A percentile compares a stretch with the other conserved stretches of the same genome.
These are phyloP conservation scores for Solea solea DNA, from an alignment of 2,113 vertebrate species.

Conservation along the genomic window DNA sequence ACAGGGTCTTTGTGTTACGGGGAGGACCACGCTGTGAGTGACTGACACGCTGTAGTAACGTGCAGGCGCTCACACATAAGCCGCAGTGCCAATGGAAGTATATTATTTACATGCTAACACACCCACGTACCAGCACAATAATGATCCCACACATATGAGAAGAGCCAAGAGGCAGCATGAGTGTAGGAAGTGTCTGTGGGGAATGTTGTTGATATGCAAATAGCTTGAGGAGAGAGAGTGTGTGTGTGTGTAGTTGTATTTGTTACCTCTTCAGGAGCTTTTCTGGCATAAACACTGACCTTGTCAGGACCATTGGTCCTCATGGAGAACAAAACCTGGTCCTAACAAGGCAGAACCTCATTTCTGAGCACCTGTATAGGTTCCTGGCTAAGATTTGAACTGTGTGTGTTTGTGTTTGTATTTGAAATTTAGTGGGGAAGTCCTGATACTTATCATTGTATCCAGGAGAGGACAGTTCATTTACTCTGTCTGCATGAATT, in stretches of 20 bases:
- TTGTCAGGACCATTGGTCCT: too few species aligned
- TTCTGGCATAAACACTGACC: too few species aligned
- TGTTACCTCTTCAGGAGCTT: too few species aligned
- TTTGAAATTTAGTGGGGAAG: background rate
- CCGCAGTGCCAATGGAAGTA: conserved; percentile 50
- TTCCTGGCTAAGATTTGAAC: too few species aligned
- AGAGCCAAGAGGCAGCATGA: conserved; percentile 47
- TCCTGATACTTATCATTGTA: background rate
- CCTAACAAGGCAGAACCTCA: too few species aligned
- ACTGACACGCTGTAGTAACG: conserved; percentile 60
- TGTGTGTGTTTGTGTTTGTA: background rate
- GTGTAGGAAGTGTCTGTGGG: conserved; percentile 53
- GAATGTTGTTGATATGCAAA: conserved; percentile 73
- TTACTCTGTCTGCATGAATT: background rate
- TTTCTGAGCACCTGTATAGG: too few species aligned
- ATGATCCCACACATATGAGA: conserved; percentile 44
- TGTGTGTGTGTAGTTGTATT: background rate
- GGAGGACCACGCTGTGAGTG: conserved; percentile 68
- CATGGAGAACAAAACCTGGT: too few species aligned
- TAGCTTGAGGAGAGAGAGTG: conserved; percentile 7
- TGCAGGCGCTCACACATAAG: conserved; percentile 25
- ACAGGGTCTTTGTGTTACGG: conserved; percentile 69
- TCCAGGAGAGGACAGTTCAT: background rate
- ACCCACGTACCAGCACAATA: conserved; percentile 44
- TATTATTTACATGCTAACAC: conserved; percentile 62